Conservation (phyloP, 2,888 invertebrate species). For the Sminthurides aquaticus region DNA sequence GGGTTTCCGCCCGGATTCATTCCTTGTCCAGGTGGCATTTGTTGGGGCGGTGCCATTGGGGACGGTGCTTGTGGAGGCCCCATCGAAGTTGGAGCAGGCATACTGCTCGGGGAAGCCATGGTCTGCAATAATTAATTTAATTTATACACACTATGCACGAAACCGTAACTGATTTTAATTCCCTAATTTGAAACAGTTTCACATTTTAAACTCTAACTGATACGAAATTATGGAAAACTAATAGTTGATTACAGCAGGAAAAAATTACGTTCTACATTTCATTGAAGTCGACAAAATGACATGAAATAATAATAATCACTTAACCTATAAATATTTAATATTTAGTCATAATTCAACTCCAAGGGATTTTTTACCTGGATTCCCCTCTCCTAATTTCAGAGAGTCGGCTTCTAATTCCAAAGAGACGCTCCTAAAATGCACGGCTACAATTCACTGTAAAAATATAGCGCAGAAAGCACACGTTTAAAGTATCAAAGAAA, state of each 20-base stretch:
- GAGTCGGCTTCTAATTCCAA: neutral
- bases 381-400: neutral
- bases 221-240: too few species aligned
- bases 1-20: neutral
- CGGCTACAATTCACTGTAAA: too few species aligned
- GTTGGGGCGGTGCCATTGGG: conserved; percentile 31
- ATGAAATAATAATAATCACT: neutral
- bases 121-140: neutral
- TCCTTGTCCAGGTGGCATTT: conserved; percentile 10
- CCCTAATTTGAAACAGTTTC: too few species aligned
- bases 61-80: conserved; percentile 42
- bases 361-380: neutral
- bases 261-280: too few species aligned
- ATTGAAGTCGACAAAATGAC: too few species aligned
- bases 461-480: too few species aligned
- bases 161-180: too few species aligned
- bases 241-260: too few species aligned
- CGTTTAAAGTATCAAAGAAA: too few species aligned
- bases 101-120: conserved; percentile 23
- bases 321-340: neutral
- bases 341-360: too few species aligned
- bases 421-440: too few species aligned
- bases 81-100: conserved; percentile 35
- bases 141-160: neutral
- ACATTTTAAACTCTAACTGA: too few species aligned